A percentile compares a stretch with the other conserved stretches of the same genome.
Conservation (phyloP, 2,797 vertebrate species). For the Okamejei kenojei region DNA sequence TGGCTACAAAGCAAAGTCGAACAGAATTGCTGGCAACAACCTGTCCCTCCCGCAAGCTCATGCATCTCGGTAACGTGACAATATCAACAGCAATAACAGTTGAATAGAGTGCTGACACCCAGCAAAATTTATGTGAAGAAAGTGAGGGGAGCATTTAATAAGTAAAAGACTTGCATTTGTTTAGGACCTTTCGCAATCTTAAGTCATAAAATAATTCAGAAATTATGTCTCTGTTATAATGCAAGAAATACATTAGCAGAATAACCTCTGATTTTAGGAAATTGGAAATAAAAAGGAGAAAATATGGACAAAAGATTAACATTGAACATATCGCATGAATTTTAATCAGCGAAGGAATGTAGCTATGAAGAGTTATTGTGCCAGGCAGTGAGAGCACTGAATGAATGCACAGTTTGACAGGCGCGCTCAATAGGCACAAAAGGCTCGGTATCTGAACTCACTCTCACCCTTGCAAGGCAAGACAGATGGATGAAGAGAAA, state of each 20-base stretch:
- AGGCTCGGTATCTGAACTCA: slow-evolving; percentile 1
- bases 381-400: neutral
- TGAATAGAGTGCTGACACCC: neutral
- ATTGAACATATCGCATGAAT: slow-evolving; percentile 10
- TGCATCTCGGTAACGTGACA: too few relatives aligned
- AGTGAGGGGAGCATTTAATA: neutral
- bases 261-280: neutral
- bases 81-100: too few relatives aligned
- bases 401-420: slow-evolving; percentile 7
- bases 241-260: neutral
- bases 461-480: neutral
- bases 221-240: neutral
- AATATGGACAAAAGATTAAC: slow-evolving; percentile 1
- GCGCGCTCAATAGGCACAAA: neutral
- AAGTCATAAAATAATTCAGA: neutral
- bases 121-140: neutral
- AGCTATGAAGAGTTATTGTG: slow-evolving; percentile 1
- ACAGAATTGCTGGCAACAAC: too few relatives aligned
- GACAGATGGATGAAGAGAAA: neutral
- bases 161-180: neutral
- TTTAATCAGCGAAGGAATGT: slow-evolving; percentile 27
- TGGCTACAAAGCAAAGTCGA: too few relatives aligned
- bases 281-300: neutral
- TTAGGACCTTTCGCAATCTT: neutral
- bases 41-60: too few relatives aligned